phyloP scores from a whole-genome alignment of 1,140 invertebrate species.

The Pogonus chalceus region DNA sequence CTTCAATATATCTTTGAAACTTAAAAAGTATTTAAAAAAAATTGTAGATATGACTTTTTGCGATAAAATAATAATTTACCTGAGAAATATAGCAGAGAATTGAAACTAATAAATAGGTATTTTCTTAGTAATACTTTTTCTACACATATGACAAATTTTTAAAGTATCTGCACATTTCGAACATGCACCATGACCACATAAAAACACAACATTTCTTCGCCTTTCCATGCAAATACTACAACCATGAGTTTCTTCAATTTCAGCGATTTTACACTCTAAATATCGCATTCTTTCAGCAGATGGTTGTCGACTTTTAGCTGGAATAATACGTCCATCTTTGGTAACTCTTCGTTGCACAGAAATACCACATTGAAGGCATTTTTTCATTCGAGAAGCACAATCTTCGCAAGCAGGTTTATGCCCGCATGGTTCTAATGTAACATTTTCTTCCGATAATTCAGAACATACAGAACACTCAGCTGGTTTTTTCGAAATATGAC shows the following conservation, averaged over 20 bases:
- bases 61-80: neutral
- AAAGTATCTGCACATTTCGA: constrained; percentile 71
- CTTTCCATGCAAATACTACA: constrained; percentile 74
- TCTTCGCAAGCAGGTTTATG: constrained; percentile 67
- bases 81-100: neutral
- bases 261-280: constrained; percentile 74
- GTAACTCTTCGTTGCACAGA: constrained; percentile 45
- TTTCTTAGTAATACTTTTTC: constrained; percentile 78
- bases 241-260: constrained; percentile 75
- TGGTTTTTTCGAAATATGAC: constrained; percentile 28
- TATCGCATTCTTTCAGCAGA: constrained; percentile 59
- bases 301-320: constrained; percentile 43
- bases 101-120: constrained; percentile 64
- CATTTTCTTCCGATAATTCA: constrained; percentile 49
- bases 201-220: constrained; percentile 70
- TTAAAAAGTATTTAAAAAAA: neutral
- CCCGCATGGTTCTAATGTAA: constrained; percentile 63
- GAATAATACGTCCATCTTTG: constrained; percentile 40
- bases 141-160: constrained; percentile 84
- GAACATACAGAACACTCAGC: constrained; percentile 64
- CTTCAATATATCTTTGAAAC: neutral
- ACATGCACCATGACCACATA: constrained; percentile 84
- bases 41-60: neutral
- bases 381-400: constrained; percentile 69
- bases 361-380: constrained; percentile 60